Evolutionary conservation across 2,888 invertebrate genomes (phyloP), one percentile per base, ranked within the genome.

Genomic region (Synergus japonicus): DNA sequence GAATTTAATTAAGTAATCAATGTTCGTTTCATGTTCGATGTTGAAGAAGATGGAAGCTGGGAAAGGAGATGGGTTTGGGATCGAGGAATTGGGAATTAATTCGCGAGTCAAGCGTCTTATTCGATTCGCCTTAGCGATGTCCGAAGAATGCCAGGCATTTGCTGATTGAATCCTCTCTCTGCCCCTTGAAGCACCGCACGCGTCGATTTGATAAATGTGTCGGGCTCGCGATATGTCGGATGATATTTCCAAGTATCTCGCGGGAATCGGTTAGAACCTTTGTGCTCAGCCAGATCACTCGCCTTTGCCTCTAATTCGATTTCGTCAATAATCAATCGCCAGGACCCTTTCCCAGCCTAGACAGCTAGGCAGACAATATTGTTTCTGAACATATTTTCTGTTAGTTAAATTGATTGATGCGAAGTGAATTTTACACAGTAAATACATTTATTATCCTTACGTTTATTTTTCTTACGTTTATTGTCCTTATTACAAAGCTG

Each of bases 191-290:
- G 64, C 78, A 81, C 78, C 54, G 78, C 79, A 83, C 82, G 78
- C 76, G 83, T 79, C 80, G 76, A 85, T 89, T 91, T 91, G 91
- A 92, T 91, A 91, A 91, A 92, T 91, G 91, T 88, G 88, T 87
- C 85, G 86, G 85, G 85, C 86, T 84, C 84, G 84, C 88, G 89
- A 90, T 89, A 89, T 86, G 90, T 87, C 88, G 86, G 89, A 88
- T 91, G 87, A 91, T 91, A 90, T 90, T 90, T 88, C 88, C 88
- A 84, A 88, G 87, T 85, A 85, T 89, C 88, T 79, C 85, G 76
- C 78, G 86, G 86, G 82, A 83, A 67, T 81, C 79, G 29, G 15
- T 69, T 46, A 29, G 46, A 69, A 54, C 49, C 37, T 79, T 65
- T 83, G 84, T 79, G 82, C 77, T 81, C 79, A 82, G 83, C 76